Conservation (phyloP, 2,888 invertebrate genomes). For the Urechis unicinctus region DNA sequence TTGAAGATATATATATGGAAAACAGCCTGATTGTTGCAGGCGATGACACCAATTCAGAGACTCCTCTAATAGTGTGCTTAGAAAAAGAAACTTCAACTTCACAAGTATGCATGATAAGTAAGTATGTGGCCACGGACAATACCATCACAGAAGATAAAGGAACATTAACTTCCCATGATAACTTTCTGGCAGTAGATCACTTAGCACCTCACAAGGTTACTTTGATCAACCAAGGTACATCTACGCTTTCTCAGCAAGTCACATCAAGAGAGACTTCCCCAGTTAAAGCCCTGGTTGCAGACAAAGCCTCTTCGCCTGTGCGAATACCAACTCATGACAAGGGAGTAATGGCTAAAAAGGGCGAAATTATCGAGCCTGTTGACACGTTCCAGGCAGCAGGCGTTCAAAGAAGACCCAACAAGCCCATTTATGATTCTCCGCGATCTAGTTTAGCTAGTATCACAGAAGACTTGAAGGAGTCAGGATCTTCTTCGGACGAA, state of each 20-base stretch:
- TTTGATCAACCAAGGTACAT: constrained; percentile 7
- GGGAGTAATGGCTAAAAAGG: constrained; percentile 17
- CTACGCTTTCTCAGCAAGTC: neutral
- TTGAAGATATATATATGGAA: too few species aligned
- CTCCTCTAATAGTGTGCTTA: constrained; percentile 6
- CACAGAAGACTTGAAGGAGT: constrained; percentile 13
- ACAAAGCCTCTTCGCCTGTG: constrained; percentile 16
- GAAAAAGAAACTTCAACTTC: constrained; percentile 23
- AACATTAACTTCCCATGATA: constrained; percentile 13
- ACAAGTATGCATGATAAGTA: constrained; percentile 14
- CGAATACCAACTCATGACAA: constrained; percentile 14
- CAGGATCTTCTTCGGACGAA: constrained; percentile 8
- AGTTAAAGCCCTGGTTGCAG: neutral
- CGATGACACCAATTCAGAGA: constrained; percentile 2
- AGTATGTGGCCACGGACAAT: constrained; percentile 20
- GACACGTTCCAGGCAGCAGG: constrained; percentile 19
- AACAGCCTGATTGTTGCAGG: too few species aligned
- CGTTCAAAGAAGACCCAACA: neutral
- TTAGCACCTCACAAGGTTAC: neutral
- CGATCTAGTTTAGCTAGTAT: constrained; percentile 16
- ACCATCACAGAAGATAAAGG: constrained; percentile 16
- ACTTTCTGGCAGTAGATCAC: neutral
- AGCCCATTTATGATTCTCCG: constrained; percentile 1
- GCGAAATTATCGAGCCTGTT: constrained; percentile 12
- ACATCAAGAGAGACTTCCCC: constrained; percentile 9